Percentiles rank a stretch among this genome's conserved stretches.
Evolutionary conservation across 2,888 invertebrate genomes (phyloP).

Genomic region (Euplexia lucipara): DNA sequence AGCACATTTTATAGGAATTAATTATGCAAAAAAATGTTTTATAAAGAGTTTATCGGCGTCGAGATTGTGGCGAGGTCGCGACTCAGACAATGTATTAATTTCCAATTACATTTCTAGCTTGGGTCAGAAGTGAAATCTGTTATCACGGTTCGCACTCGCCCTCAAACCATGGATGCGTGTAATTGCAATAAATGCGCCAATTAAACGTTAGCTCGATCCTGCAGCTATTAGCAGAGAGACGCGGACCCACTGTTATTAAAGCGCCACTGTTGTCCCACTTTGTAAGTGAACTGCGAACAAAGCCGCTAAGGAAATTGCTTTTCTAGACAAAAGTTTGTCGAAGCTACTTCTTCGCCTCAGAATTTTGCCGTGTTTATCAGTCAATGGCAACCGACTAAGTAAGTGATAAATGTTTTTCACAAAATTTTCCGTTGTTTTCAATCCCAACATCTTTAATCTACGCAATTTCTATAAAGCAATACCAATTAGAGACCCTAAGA

Average conservation of each 20-base stretch:
- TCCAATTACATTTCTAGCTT: slow-evolving; percentile 81
- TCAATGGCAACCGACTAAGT: not conserved
- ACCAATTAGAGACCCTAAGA: not conserved
- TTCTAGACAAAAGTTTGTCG: slow-evolving; percentile 40
- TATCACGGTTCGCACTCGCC: slow-evolving; percentile 77
- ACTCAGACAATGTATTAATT: slow-evolving; percentile 78
- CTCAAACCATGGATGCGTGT: slow-evolving; percentile 88
- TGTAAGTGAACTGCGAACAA: slow-evolving; percentile 39
- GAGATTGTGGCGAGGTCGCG: slow-evolving; percentile 71
- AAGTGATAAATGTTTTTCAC: not conserved
- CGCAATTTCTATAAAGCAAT: not conserved
- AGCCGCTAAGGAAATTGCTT: slow-evolving; percentile 49
- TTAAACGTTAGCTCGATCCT: slow-evolving; percentile 83
- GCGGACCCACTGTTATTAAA: slow-evolving; percentile 55
- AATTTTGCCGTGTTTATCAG: slow-evolving; percentile 5
- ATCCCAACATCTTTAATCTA: not conserved
- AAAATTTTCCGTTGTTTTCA: not conserved
- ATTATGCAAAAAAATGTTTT: slow-evolving; percentile 78
- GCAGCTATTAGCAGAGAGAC: slow-evolving; percentile 77
- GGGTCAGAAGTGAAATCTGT: slow-evolving; percentile 88
- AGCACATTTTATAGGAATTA: slow-evolving; percentile 82
- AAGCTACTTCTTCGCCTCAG: slow-evolving; percentile 9
- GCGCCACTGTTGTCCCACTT: slow-evolving; percentile 53
- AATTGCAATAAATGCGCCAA: slow-evolving; percentile 86
- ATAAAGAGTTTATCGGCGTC: slow-evolving; percentile 66